Percentiles rank a stretch among this genome's conserved stretches.
phyloP scores from a whole-genome alignment of 2,113 vertebrate species.

The Xyrauchen texanus region DNA sequence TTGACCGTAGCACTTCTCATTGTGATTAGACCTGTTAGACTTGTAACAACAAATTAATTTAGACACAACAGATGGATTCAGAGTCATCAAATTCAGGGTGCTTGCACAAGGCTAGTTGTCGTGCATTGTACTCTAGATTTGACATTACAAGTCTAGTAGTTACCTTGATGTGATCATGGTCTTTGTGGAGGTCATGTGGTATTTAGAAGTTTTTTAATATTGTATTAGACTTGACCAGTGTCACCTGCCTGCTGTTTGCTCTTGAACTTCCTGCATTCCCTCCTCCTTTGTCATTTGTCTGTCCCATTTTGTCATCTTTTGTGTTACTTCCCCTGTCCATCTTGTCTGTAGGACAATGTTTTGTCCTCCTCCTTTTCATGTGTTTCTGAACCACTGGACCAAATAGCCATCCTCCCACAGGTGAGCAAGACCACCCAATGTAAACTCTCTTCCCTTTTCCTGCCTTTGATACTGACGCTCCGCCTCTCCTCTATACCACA shows the following conservation, averaged over 20 bases:
- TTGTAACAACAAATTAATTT: no score
- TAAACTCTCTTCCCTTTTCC: not conserved
- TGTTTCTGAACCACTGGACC: slow-evolving; percentile 57
- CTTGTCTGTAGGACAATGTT: slow-evolving; percentile 37
- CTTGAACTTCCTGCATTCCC: not conserved
- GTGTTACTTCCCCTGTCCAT: slow-evolving; percentile 16
- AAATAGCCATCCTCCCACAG: slow-evolving; percentile 58
- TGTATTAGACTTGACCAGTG: not conserved
- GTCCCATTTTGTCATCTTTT: not conserved
- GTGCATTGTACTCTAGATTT: not conserved
- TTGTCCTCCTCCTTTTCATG: slow-evolving; percentile 62
- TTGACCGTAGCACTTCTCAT: no score
- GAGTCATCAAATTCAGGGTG: not conserved
- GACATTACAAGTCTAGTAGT: no score
- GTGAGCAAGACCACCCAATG: slow-evolving; percentile 54
- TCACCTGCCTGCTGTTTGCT: slow-evolving; percentile 7
- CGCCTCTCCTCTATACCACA: no score
- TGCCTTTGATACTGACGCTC: not conserved
- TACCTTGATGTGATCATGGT: not conserved
- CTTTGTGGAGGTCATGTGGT: not conserved
- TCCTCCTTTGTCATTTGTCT: not conserved
- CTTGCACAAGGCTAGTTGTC: slow-evolving; percentile 1
- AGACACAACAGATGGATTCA: not conserved
- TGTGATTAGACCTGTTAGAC: no score
- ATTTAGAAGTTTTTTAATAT: not conserved